Percentiles rank a stretch among this genome's conserved stretches.
Conservation (phyloP, 2,113 vertebrate genomes). For the Illadopsis cleaveri region DNA sequence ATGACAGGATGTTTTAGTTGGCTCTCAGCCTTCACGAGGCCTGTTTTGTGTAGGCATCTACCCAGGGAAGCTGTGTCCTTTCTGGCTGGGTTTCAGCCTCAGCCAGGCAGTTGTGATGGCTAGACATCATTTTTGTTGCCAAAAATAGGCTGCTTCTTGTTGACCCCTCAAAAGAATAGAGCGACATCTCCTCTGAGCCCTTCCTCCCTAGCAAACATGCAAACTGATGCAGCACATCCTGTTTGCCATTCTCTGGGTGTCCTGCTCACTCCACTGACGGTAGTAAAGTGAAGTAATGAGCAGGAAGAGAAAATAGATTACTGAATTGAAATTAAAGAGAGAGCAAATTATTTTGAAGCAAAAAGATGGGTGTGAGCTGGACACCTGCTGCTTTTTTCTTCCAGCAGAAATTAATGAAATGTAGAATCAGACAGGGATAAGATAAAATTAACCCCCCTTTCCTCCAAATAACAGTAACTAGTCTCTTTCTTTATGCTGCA, state of each 20-base stretch:
- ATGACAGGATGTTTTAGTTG: no score
- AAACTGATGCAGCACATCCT: neutral
- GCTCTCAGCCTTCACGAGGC: neutral
- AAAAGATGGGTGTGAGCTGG: neutral
- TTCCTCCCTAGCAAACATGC: neutral
- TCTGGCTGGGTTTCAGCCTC: neutral
- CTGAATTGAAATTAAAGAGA: neutral
- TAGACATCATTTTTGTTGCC: neutral
- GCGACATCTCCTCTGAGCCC: neutral
- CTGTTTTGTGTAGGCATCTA: neutral
- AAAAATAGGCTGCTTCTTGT: neutral
- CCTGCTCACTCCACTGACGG: neutral
- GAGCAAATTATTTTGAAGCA: neutral
- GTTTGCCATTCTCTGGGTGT: neutral
- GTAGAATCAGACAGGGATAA: neutral
- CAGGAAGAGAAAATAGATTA: neutral
- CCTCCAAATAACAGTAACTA: neutral
- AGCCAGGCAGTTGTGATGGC: neutral
- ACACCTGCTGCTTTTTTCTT: neutral
- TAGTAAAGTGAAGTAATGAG: neutral
- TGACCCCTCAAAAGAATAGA: neutral
- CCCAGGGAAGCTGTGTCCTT: neutral
- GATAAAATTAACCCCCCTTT: neutral
- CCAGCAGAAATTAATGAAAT: neutral
- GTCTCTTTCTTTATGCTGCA: neutral